Conservation (phyloP, 2,888 invertebrate species). For the Harpagoxenus sublaevis region DNA sequence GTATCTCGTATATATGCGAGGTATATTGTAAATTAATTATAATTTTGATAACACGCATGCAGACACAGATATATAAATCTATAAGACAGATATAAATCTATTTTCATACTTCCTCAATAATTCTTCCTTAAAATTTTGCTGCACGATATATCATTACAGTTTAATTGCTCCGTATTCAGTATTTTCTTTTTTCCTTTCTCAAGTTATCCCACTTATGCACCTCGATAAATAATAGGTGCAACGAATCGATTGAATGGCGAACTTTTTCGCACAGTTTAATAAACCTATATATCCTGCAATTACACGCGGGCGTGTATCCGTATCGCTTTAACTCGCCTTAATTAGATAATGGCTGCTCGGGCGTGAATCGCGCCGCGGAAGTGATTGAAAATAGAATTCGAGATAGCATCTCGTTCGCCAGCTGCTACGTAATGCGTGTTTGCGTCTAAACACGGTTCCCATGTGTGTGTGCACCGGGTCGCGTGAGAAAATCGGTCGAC, state of each 20-base stretch:
- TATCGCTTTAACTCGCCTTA: conserved; percentile 28
- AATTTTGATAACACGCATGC: neutral
- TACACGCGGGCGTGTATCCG: neutral
- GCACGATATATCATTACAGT: neutral
- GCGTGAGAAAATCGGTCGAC: conserved; percentile 70
- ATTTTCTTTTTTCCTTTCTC: neutral
- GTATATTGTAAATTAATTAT: neutral
- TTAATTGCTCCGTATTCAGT: neutral
- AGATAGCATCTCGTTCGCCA: conserved; percentile 56
- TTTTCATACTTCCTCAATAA: neutral
- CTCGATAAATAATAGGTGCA: neutral
- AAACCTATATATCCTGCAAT: conserved; percentile 29
- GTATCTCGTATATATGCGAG: too few species aligned
- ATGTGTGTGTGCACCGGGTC: conserved; percentile 27
- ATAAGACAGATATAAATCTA: too few species aligned
- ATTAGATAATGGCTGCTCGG: conserved; percentile 49
- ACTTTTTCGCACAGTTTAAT: conserved; percentile 21
- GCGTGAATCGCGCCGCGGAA: conserved; percentile 50
- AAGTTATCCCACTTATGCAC: neutral
- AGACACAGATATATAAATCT: neutral
- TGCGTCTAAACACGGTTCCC: conserved; percentile 56
- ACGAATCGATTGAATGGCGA: neutral
- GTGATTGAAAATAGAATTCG: conserved; percentile 55
- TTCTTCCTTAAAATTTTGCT: neutral
- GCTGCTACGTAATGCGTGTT: conserved; percentile 31